Evolutionary conservation across 2,797 vertebrate species (phyloP).

Genomic region (Clarias laeviceps): DNA sequence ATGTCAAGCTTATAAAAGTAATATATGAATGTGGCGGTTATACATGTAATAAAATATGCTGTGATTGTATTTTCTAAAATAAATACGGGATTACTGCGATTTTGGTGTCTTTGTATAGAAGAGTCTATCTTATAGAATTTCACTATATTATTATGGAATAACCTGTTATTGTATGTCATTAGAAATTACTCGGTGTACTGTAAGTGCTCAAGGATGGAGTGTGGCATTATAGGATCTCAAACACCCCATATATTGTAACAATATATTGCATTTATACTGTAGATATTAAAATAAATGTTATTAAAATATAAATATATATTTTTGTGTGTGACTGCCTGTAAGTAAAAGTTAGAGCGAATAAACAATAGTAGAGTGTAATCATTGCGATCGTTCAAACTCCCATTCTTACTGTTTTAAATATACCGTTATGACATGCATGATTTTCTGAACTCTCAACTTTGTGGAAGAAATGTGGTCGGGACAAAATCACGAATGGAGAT

Average conservation of each 20-base stretch:
- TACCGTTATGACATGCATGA: too few species aligned
- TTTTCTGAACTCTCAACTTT: too few species aligned
- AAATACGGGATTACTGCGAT: slow-evolving; percentile 48
- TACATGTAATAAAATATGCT: slow-evolving; percentile 55
- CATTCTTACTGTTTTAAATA: not conserved
- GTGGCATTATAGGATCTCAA: not conserved
- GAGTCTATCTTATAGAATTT: not conserved
- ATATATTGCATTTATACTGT: not conserved
- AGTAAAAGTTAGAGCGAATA: not conserved
- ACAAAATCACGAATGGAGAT: too few species aligned
- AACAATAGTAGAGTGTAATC: not conserved
- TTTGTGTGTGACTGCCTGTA: too few species aligned
- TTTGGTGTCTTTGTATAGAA: not conserved
- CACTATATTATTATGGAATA: not conserved
- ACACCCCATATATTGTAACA: not conserved
- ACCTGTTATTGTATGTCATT: too few species aligned
- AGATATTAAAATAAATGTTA: not conserved
- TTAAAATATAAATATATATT: too few species aligned
- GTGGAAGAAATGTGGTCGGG: too few species aligned
- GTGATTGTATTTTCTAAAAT: slow-evolving; percentile 63
- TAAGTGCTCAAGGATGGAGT: not conserved
- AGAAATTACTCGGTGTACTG: too few species aligned
- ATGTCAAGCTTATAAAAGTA: slow-evolving; percentile 45
- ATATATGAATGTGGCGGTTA: slow-evolving; percentile 48
- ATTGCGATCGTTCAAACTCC: too few species aligned